Conservation (phyloP, 2,113 vertebrate species). For the Cynopterus brachyotis region DNA sequence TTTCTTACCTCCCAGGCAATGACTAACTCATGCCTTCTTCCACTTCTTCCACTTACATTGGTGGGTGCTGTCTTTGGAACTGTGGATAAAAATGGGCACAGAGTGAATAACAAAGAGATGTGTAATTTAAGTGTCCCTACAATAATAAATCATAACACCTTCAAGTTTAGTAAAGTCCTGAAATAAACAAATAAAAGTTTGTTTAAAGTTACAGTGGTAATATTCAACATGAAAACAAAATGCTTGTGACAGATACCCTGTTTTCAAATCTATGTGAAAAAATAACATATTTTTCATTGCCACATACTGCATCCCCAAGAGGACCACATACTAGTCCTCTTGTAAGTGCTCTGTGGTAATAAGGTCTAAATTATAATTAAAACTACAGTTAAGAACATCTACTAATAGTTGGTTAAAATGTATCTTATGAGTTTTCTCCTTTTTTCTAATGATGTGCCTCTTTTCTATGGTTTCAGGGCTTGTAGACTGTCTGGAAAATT, state of each 20-base stretch:
- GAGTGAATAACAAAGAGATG: not conserved
- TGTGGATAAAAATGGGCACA: slow-evolving; percentile 78
- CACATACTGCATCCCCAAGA: not conserved
- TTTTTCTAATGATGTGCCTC: not conserved
- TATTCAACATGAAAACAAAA: not conserved
- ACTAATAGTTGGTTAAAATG: not conserved
- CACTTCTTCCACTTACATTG: slow-evolving; percentile 96
- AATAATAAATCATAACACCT: not conserved
- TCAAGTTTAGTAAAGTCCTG: not conserved
- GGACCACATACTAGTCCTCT: not conserved
- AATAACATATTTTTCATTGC: not conserved
- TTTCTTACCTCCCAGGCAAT: slow-evolving; percentile 97
- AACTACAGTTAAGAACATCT: not conserved
- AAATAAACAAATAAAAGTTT: not conserved
- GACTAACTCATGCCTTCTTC: slow-evolving; percentile 95
- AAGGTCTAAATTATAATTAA: not conserved
- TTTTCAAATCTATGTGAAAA: not conserved
- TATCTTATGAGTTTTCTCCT: not conserved
- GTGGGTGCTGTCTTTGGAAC: slow-evolving; percentile 95
- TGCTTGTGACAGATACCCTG: not conserved
- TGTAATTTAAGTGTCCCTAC: slow-evolving; percentile 43
- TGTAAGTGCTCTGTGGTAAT: not conserved
- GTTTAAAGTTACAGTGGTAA: not conserved
- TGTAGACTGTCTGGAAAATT: not conserved
- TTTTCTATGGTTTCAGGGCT: not conserved